Evolutionary conservation across 2,113 vertebrate genomes (phyloP).

Genomic region (Paramormyrops kingsleyae): DNA sequence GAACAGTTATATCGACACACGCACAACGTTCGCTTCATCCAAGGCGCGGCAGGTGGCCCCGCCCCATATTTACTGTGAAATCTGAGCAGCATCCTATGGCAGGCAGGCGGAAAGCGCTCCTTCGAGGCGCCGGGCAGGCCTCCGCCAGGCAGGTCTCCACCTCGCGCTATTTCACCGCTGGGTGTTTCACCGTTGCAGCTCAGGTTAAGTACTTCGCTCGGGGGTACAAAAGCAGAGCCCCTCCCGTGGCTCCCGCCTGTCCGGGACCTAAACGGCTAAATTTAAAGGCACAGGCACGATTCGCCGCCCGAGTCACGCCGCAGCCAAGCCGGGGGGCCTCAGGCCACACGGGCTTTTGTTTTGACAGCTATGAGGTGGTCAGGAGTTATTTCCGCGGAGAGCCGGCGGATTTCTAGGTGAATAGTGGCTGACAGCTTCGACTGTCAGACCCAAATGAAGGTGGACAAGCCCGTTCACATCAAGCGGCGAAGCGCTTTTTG

Average conservation of each 20-base stretch:
- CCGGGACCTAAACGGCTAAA: not conserved
- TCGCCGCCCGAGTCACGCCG: not conserved
- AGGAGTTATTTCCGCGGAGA: slow-evolving; percentile 5
- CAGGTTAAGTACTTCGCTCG: not conserved
- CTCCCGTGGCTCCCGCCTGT: not conserved
- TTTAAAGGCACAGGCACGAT: not conserved
- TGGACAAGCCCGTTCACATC: not conserved
- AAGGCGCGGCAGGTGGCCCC: not conserved
- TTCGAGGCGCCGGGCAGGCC: not conserved
- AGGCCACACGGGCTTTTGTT: not conserved
- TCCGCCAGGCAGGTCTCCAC: not conserved
- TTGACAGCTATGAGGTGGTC: slow-evolving; percentile 14
- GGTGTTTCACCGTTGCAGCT: not conserved
- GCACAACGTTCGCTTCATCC: not conserved
- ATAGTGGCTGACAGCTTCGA: not conserved
- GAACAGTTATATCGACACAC: not conserved
- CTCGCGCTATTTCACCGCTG: not conserved
- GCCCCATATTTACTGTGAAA: not conserved
- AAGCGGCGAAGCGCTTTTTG: not conserved
- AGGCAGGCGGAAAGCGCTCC: not conserved
- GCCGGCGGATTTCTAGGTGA: not conserved
- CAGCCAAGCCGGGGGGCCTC: not conserved
- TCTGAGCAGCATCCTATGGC: not conserved
- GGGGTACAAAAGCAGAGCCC: not conserved
- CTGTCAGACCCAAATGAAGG: slow-evolving; percentile 12